Evolutionary conservation across 2,888 invertebrate genomes (phyloP).

Genomic region (Drosophila colorata): DNA sequence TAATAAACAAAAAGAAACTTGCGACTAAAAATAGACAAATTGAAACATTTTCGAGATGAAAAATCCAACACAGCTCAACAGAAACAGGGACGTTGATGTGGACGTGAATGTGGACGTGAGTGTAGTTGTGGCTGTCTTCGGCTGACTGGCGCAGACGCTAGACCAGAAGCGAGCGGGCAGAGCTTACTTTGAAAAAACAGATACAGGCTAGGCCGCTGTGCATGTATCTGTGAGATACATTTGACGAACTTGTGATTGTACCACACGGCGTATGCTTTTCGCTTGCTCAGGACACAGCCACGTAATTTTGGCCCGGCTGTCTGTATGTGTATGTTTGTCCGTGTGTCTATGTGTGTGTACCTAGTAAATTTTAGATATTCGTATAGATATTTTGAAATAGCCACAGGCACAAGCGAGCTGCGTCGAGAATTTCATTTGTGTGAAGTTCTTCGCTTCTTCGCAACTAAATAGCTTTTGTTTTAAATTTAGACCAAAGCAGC

Average conservation of each 20-base stretch:
- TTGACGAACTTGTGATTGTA: conserved; percentile 53
- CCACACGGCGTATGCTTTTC: conserved; percentile 72
- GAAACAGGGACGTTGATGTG: conserved; percentile 60
- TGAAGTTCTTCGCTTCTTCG: conserved; percentile 82
- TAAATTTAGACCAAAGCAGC: conserved; percentile 81
- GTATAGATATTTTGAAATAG: conserved; percentile 62
- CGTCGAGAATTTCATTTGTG: conserved; percentile 61
- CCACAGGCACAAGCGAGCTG: conserved; percentile 42
- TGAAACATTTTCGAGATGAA: conserved; percentile 77
- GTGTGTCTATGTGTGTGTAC: conserved; percentile 35
- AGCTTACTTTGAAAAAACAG: conserved; percentile 13
- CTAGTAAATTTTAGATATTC: conserved; percentile 72
- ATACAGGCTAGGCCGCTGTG: conserved; percentile 11
- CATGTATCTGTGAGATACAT: conserved; percentile 66
- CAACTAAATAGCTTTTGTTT: conserved; percentile 83
- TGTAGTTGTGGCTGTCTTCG: conserved; percentile 34
- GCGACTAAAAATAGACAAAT: conserved; percentile 79
- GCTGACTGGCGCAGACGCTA: conserved; percentile 49
- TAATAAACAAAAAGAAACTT: conserved; percentile 81
- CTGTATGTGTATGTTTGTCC: conserved; percentile 12
- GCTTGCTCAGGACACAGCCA: conserved; percentile 69
- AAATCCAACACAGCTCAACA: conserved; percentile 62
- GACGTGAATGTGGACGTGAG: conserved; percentile 41
- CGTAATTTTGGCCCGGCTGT: conserved; percentile 26
- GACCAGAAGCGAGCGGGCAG: conserved; percentile 10